Conservation (phyloP, 2,797 vertebrate species). For the Hypotaenidia philippensis region DNA sequence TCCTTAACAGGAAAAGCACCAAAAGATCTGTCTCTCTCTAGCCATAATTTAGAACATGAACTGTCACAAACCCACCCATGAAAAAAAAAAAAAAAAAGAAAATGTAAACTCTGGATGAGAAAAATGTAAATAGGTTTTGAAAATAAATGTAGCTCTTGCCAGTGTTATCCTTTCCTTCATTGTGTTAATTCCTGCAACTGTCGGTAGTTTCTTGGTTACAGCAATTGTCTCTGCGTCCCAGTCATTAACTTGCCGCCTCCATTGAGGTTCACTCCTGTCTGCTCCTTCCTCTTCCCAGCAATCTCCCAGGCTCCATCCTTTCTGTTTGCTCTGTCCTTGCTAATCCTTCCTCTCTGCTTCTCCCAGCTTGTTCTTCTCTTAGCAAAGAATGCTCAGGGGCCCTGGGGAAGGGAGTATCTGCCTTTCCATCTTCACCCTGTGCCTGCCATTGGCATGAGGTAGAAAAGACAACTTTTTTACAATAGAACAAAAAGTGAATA, state of each 20-base stretch:
- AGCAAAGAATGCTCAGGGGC: neutral
- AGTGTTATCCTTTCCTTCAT: neutral
- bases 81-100: neutral
- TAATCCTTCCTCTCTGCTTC: neutral
- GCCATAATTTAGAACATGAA: neutral
- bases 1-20: neutral
- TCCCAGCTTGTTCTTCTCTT: neutral
- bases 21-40: neutral
- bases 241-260: neutral
- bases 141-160: neutral
- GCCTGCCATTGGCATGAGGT: neutral
- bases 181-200: neutral
- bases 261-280: neutral
- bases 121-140: neutral
- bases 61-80: neutral
- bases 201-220: neutral
- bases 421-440: neutral
- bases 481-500: neutral
- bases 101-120: neutral
- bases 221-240: neutral
- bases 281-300: neutral
- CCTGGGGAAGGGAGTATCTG: neutral
- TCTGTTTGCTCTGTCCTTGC: neutral
- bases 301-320: neutral
- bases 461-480: neutral